Evolutionary conservation across 2,797 vertebrate genomes (phyloP), one percentile per base, ranked within the genome.

Genomic region (Pipistrellus pipistrellus): DNA sequence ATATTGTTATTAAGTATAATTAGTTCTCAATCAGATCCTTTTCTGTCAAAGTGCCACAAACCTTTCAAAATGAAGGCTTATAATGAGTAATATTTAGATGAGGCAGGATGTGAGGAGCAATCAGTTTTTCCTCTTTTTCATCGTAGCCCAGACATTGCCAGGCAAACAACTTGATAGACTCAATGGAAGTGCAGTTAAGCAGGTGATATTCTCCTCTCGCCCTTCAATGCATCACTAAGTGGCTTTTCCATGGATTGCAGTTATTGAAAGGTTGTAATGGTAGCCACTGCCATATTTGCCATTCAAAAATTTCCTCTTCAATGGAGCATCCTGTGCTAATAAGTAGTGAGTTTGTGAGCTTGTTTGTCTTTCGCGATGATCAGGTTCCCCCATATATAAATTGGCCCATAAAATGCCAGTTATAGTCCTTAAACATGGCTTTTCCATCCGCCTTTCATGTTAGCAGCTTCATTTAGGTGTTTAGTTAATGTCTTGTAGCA

Each of bases 1-100:
- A 78, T 86, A 90, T 77, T 90, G 92, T 88, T 96, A 94, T 59
- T 85, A 92, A 94, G n/a, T 41, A 69, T 96, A 97, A 96, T 97
- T 97, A 94, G 64, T 91, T 94, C 57, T 44, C 81, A 85, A 92
- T 62, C 81, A 72, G 23, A 82, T 85, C 14, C 21, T 96, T 95
- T 96, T 53, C 55, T 93, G 62, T 88, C 84, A 73, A 46, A 95
- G 41, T 89, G 77, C 30, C 68, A 68, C 10, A 72, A 80, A 91
- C 68, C 23, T 95, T 95, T 94, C 51, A 72, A 85, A 96, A 77
- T 85, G 12, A 95, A 77, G 78, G 15, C 78, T 83, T 92, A 10
- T 81, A 68, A 96, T 96, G 57, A 89, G 77, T 89, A 96, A 96
- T 95, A 85, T 94, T 95, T 93, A 86, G 78, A 87, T 62, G 21